Base-by-base conservation (phyloP, 2,888 invertebrate genomes). In the Leucophora obtusa region DNA sequence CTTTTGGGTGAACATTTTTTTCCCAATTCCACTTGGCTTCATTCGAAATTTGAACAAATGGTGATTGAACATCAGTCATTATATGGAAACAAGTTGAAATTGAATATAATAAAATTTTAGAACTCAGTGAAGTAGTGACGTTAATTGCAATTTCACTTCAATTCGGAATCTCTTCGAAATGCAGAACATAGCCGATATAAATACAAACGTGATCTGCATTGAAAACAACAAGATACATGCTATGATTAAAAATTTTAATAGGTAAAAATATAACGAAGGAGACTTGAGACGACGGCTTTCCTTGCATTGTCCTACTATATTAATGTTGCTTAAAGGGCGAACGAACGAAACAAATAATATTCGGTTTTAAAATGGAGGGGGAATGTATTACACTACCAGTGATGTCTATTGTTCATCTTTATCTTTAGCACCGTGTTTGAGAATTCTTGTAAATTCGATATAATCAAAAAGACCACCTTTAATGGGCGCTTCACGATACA, bases 401-500 rank as follows among this genome's bases (percentile, higher is more conserved):
- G 3, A 28, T 17, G 1, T 80, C 82, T 83, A 84, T 72, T 96
- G 96, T 88, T 98, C 98, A 91, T 98, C 98, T 91, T 98, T 97
- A 85, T 99, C 99, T 91, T 98, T 99, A 87, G 98, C 99, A 62
- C 99, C 99, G 87, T 99, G 99, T 90, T 99, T 99, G 85, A 99
- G 93, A 88, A 99, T 99, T 88, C 98, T 95, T 43, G 99, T 99
- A 90, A 99, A 99, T 92, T 99, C 99, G 65, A 98, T 94, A 89
- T 99, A 99, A 91, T 99, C 97, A 89, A 99, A 99, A 89, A 97
- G 93, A 62, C 94, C 95, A 83, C 92, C 91, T 86, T 97, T 96
- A 86, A 99, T 99, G 4, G 99, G 99, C 38, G 99, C 99, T 91
- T 99, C 99, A 6, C 98, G 93, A 87, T 98, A 96, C 97, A 99